phyloP scores from a whole-genome alignment of 2,797 vertebrate genomes.

The Sciurus carolinensis region DNA sequence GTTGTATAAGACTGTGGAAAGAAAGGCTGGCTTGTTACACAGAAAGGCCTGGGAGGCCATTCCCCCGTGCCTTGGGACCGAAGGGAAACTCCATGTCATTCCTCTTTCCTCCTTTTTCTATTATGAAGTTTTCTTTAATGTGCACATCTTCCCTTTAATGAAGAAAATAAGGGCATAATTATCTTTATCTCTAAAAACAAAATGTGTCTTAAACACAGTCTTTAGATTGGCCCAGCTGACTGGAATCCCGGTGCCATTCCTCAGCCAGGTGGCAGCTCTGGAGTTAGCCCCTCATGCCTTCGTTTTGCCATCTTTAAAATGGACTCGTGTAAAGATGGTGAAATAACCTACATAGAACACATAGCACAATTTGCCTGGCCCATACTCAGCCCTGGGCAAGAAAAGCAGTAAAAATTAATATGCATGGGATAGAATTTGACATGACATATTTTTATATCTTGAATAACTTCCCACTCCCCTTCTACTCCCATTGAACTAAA shows the following conservation, averaged over 20 bases:
- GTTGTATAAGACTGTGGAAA: not conserved
- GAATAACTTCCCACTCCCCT: no score
- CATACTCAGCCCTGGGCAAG: not conserved
- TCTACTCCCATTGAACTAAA: not conserved
- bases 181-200: not conserved
- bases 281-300: not conserved
- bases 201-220: not conserved
- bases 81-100: not conserved
- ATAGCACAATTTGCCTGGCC: not conserved
- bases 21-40: not conserved
- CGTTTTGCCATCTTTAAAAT: constrained; percentile 22
- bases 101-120: not conserved
- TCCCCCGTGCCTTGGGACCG: not conserved
- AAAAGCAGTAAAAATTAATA: not conserved
- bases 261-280: not conserved
- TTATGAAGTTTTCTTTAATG: constrained; percentile 2
- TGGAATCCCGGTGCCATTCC: not conserved
- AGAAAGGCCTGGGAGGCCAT: not conserved
- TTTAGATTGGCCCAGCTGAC: not conserved
- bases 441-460: not conserved
- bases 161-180: not conserved
- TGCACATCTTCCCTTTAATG: not conserved
- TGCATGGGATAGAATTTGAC: not conserved
- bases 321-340: not conserved
- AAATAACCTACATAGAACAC: not conserved